These are phyloP conservation scores for Meta bourneti DNA, from an alignment of 2,888 invertebrate species.

Conservation along the genomic window DNA sequence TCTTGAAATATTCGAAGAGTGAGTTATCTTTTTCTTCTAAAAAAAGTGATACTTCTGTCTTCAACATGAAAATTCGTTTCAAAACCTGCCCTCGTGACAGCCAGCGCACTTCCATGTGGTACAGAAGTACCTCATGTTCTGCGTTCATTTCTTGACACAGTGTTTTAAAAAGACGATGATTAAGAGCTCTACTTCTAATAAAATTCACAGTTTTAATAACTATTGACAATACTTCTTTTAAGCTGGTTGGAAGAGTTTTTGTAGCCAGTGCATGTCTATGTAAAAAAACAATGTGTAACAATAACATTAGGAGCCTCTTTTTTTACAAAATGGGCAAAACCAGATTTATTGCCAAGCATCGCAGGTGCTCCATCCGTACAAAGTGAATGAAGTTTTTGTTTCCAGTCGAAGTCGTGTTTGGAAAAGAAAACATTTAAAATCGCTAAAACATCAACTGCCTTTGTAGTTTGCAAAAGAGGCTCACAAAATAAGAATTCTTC, in stretches of 20 bases:
- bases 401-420: too few species aligned
- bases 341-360: too few species aligned
- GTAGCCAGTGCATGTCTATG: slow-evolving; percentile 64
- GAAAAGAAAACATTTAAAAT: slow-evolving; percentile 13
- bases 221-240: slow-evolving; percentile 69
- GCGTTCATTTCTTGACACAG: slow-evolving; percentile 29
- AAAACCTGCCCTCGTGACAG: slow-evolving; percentile 64
- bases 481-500: slow-evolving; percentile 73
- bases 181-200: slow-evolving; percentile 62
- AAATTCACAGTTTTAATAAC: slow-evolving; percentile 60
- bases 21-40: slow-evolving; percentile 61
- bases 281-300: not conserved
- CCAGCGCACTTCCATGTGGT: slow-evolving; percentile 59
- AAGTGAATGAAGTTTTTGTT: too few species aligned
- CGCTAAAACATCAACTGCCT: slow-evolving; percentile 66
- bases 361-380: too few species aligned
- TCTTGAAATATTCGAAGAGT: slow-evolving; percentile 70
- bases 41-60: slow-evolving; percentile 37
- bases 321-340: too few species aligned
- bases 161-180: slow-evolving; percentile 37
- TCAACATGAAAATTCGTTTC: slow-evolving; percentile 63
- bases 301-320: too few species aligned
- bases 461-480: slow-evolving; percentile 67
- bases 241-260: slow-evolving; percentile 64
- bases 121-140: slow-evolving; percentile 65